Conservation (phyloP, 2,113 vertebrate species). For the Ptilorrhoa leucosticta region DNA sequence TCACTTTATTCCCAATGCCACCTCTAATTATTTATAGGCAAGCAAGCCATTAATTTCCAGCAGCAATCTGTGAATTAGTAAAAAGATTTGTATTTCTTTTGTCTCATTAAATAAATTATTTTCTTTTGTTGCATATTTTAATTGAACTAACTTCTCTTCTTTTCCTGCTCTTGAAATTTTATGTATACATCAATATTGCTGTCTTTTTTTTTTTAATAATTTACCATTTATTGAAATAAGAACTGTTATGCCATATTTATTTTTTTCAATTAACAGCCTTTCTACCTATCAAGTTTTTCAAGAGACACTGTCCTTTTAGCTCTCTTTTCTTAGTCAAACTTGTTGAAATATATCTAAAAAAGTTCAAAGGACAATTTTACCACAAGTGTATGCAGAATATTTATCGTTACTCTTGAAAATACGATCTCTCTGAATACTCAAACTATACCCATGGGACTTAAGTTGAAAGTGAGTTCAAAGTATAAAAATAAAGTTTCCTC, state of each 20-base stretch:
- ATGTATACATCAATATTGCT: not conserved
- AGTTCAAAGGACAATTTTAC: not conserved
- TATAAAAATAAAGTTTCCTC: not conserved
- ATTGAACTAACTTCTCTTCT: not conserved
- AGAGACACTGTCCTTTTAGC: rapidly evolving
- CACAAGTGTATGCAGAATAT: rapidly evolving
- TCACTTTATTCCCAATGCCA: not conserved
- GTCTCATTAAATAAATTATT: not conserved
- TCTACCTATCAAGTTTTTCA: not conserved
- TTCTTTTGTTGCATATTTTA: not conserved
- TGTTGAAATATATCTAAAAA: not conserved
- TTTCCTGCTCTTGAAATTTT: not conserved
- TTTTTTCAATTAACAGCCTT: not conserved
- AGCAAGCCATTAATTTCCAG: not conserved
- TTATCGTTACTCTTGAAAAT: not conserved
- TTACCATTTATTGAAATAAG: not conserved
- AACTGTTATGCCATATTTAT: not conserved
- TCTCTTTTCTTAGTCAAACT: not conserved
- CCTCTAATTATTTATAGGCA: not conserved
- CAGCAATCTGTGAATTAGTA: not conserved
- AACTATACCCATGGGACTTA: not conserved
- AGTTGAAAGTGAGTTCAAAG: not conserved
- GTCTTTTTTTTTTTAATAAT: not conserved
- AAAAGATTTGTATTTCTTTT: not conserved
- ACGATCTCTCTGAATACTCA: not conserved